Base-by-base conservation (phyloP, 2,113 vertebrate genomes). In the Holacanthus passer region DNA sequence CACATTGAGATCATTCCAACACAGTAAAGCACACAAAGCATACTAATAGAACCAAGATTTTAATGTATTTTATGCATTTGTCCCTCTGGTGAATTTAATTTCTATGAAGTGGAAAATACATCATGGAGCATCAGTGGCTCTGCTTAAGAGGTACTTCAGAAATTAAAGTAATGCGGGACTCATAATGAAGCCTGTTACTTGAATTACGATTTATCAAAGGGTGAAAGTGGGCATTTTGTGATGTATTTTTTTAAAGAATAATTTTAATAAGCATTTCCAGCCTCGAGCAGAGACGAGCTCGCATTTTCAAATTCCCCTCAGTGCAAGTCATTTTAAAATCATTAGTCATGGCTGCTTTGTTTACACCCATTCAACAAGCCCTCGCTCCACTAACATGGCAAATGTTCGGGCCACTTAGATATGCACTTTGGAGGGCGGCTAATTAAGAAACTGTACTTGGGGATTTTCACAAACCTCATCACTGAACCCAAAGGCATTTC, bases 71-170 rank as follows among this genome's bases (percentile, higher is more conserved):
- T 5, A 64, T 65, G 45, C 35, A 27, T 50, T 47, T 45, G 7
- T 27, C 13, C 55, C 48, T 68, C 19, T 41, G 20, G 7, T 27
- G 32, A 37, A 32, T 64, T 3, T 9, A 2, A 62, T 52, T 56
- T 55, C 37, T 32, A 35, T 52, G 8, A 66, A 22, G 29, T 58
- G 29, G 37, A 65, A 72, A 79, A 73, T 50, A 31, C 2, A 66
- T 68, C 72, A 7, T 22, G 27, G 1, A 20, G 1, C 50, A 62
- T 41, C 1, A 35, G 20, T 60, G 55, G 58, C 52, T 69, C 47
- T 39, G 48, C 27, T 52, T 32, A 58, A 84, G 27, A 75, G 72
- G 45, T 22, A 10, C 48, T 75, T 83, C 19, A 72, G n/a, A 80
- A n/a, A 70, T 79, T 17, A 13, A 22, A 81, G 32, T 65, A 78